These are phyloP conservation scores for Acanthosepion pharaonis DNA, from an alignment of 2,888 invertebrate genomes.

Conservation along the genomic window DNA sequence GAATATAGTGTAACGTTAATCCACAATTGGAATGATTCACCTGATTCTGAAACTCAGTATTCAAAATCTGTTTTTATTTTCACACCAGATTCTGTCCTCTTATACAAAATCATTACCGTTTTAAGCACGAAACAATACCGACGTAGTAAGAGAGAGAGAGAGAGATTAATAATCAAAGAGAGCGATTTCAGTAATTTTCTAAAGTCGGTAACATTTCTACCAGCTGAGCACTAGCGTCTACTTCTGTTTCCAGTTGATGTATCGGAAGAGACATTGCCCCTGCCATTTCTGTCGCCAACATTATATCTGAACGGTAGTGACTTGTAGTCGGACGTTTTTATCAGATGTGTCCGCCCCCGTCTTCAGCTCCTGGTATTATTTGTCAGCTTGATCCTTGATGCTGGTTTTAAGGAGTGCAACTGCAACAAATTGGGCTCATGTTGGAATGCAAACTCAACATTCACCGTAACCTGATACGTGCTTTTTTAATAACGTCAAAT, in stretches of 20 bases:
- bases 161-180: not conserved
- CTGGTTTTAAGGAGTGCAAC: constrained; percentile 15
- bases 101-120: no score
- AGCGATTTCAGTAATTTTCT: not conserved
- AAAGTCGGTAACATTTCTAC: not conserved
- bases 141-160: not conserved
- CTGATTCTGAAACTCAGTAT: no score
- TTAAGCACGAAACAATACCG: no score
- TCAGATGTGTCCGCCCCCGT: not conserved
- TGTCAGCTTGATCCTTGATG: not conserved
- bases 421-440: not conserved
- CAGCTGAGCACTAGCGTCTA: not conserved
- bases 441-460: not conserved
- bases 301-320: not conserved
- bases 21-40: no score
- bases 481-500: not conserved
- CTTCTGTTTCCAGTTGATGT: not conserved
- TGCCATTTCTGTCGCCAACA: not conserved
- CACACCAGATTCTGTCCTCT: no score
- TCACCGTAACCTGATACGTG: not conserved
- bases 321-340: constrained; percentile 1
- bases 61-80: no score
- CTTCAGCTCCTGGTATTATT: not conserved
- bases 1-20: no score
- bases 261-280: not conserved